Conservation (phyloP, 2,797 vertebrate species). For the Sebastes ruberrimus region DNA sequence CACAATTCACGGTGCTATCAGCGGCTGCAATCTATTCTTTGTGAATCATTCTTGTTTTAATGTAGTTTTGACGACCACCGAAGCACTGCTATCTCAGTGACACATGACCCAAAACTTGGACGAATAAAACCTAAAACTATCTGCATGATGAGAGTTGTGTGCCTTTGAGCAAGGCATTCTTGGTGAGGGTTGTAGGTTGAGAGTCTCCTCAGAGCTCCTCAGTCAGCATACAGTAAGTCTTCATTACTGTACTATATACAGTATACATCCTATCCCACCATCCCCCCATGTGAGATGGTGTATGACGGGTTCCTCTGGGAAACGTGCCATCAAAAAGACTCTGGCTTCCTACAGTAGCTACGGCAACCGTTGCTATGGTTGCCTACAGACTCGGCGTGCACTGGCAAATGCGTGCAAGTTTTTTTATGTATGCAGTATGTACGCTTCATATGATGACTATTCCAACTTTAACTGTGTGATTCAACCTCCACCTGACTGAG, state of each 20-base stretch:
- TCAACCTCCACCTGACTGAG: neutral
- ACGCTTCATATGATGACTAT: neutral
- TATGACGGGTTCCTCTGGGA: constrained; percentile 43
- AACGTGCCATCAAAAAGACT: constrained; percentile 36
- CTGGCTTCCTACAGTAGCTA: constrained; percentile 54
- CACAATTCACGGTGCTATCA: too few species aligned
- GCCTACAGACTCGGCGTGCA: constrained; percentile 14
- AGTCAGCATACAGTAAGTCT: neutral
- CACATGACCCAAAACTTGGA: too few species aligned
- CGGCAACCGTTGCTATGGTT: constrained; percentile 62
- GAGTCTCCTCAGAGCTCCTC: neutral
- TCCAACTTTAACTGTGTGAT: neutral
- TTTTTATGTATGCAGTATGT: neutral
- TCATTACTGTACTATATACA: neutral
- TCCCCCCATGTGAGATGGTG: constrained; percentile 11
- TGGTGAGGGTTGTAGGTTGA: neutral
- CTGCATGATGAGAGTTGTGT: too few species aligned
- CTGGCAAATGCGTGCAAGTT: constrained; percentile 23
- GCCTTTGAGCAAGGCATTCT: neutral
- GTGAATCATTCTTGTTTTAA: too few species aligned
- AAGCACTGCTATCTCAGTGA: neutral
- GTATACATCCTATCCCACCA: constrained; percentile 9
- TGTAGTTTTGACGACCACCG: too few species aligned
- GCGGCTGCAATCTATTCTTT: too few species aligned
- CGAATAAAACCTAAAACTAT: too few species aligned